Percentiles rank a stretch among this genome's conserved stretches.
Conservation (phyloP, 2,113 vertebrate genomes). For the Takifugu flavidus region DNA sequence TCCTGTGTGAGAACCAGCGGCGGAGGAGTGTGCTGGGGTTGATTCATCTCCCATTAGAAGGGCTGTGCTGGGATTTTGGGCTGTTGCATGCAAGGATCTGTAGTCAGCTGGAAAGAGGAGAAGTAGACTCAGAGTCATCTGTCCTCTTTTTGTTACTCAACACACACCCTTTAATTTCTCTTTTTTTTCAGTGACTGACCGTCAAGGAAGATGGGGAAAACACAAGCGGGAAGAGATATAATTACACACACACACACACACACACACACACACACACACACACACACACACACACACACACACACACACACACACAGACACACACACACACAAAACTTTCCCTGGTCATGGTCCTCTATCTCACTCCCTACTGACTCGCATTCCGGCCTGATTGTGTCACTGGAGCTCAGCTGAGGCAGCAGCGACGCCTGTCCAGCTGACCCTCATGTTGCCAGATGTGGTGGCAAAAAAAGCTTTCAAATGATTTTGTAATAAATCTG, state of each 20-base stretch:
- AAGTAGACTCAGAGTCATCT: conserved; percentile 29
- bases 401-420: conserved; percentile 28
- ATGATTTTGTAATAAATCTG: conserved; percentile 4
- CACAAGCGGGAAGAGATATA: conserved; percentile 42
- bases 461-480: conserved; percentile 3
- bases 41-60: conserved; percentile 7
- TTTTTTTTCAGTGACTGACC: conserved; percentile 38
- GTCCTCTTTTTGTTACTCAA: conserved; percentile 44
- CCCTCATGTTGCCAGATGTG: conserved; percentile 23
- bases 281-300: background rate
- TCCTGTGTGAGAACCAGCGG: conserved; percentile 24
- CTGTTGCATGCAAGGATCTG: background rate
- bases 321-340: conserved; percentile 28
- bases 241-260: conserved; percentile 13
- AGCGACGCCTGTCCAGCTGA: conserved; percentile 40
- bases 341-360: conserved; percentile 24
- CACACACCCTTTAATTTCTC: conserved; percentile 45
- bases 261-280: conserved; percentile 5
- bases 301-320: conserved; percentile 9
- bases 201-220: conserved; percentile 40
- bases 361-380: conserved; percentile 62
- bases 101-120: conserved; percentile 27
- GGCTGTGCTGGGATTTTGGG: background rate
- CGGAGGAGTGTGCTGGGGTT: background rate
- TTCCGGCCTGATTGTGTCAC: conserved; percentile 66